Evolutionary conservation across 2,113 vertebrate species (phyloP).

Genomic region (Motacilla tschutschensis): DNA sequence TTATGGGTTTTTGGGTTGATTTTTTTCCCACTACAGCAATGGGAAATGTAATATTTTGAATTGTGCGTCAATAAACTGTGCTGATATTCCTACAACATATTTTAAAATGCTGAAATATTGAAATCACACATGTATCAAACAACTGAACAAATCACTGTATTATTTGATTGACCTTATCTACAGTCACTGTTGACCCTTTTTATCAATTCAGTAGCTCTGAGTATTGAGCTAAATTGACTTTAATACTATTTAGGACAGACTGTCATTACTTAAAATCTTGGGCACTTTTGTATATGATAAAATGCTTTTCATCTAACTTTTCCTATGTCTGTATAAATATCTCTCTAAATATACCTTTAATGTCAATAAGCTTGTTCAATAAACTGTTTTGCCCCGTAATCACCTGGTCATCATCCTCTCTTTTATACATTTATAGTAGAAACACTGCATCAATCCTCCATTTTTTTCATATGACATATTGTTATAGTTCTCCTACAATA

Average conservation of each 20-base stretch:
- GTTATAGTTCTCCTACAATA: neutral
- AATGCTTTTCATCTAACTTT: neutral
- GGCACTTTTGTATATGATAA: neutral
- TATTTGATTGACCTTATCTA: neutral
- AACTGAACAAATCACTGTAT: neutral
- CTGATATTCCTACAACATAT: neutral
- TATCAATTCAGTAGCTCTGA: neutral
- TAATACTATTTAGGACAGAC: neutral
- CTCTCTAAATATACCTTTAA: neutral
- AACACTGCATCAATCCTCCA: neutral
- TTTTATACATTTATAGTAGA: neutral
- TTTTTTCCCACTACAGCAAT: neutral
- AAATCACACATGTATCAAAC: neutral
- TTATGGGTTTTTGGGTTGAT: fast-evolving
- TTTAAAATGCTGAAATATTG: neutral
- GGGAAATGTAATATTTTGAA: neutral
- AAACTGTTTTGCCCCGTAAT: neutral
- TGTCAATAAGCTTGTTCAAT: neutral
- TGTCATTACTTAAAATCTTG: neutral
- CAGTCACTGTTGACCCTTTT: neutral
- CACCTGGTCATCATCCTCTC: neutral
- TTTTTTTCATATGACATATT: neutral
- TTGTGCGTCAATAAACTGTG: neutral
- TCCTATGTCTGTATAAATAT: neutral
- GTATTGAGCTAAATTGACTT: neutral